phyloP scores from a whole-genome alignment of 2,113 vertebrate genomes.

The Parus major region DNA sequence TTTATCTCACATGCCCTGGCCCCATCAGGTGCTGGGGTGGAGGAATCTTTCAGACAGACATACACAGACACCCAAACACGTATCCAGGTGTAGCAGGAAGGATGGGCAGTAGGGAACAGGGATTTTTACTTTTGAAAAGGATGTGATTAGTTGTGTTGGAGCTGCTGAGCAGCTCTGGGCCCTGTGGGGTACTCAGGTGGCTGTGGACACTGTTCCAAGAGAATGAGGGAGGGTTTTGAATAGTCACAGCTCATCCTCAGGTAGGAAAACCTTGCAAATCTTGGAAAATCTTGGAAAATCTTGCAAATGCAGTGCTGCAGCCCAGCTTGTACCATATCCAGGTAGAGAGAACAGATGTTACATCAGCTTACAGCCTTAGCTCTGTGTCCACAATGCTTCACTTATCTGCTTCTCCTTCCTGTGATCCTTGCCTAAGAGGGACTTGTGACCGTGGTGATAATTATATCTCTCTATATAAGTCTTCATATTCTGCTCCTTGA shows the following conservation, averaged over 20 bases:
- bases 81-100: background rate
- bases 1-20: accelerated
- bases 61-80: background rate
- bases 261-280: background rate
- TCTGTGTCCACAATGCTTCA: background rate
- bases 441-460: constrained; percentile 37
- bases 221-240: background rate
- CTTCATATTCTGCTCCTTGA: constrained; percentile 48
- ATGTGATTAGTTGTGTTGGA: background rate
- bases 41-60: background rate
- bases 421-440: background rate
- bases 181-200: background rate
- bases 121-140: background rate
- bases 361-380: background rate
- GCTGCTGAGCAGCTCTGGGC: background rate
- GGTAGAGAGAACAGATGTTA: background rate
- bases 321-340: background rate
- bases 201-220: background rate
- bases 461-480: constrained; percentile 24
- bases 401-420: constrained; percentile 22
- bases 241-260: background rate
- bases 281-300: background rate
- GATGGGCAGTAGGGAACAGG: background rate
- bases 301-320: background rate
- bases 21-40: background rate